Conservation (phyloP, 1,140 invertebrate genomes). For the Sitophilus oryzae region DNA sequence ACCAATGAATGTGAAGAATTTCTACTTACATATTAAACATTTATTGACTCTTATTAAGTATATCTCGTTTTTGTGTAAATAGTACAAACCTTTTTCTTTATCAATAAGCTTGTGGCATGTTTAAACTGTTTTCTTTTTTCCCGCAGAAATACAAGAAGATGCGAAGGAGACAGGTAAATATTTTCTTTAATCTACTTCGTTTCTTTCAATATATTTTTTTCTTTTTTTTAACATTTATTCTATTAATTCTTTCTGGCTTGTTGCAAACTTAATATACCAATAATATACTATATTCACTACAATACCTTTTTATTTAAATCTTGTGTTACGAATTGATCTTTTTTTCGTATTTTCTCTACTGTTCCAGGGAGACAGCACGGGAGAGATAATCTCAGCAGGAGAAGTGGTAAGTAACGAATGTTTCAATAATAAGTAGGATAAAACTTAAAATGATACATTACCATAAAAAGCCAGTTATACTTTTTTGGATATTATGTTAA, state of each 20-base stretch:
- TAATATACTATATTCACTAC: no score
- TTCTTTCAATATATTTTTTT: neutral
- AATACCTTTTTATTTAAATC: no score
- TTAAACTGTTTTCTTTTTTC: conserved; percentile 32
- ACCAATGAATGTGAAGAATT: no score
- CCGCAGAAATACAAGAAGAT: conserved; percentile 86
- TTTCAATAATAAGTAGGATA: neutral
- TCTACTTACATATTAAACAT: no score
- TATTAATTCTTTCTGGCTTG: conserved; percentile 6
- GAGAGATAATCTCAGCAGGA: conserved; percentile 59
- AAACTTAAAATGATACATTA: no score
- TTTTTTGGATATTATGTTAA: no score
- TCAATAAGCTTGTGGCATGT: neutral
- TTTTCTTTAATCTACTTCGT: conserved; percentile 22
- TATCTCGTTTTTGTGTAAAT: no score
- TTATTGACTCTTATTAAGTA: no score
- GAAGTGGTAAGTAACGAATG: conserved; percentile 52
- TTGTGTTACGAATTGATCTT: conserved; percentile 27
- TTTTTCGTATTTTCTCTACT: conserved; percentile 46
- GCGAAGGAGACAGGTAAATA: conserved; percentile 75
- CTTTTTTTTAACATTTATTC: neutral
- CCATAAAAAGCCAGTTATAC: no score
- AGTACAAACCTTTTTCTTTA: conserved; percentile 11
- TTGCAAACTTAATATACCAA: neutral
- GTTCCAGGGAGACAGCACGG: conserved; percentile 73